A percentile compares a stretch with the other conserved stretches of the same genome.
Evolutionary conservation across 64 coral and sea anemone species (phyloP).

Genomic region (Pocillopora verrucosa): DNA sequence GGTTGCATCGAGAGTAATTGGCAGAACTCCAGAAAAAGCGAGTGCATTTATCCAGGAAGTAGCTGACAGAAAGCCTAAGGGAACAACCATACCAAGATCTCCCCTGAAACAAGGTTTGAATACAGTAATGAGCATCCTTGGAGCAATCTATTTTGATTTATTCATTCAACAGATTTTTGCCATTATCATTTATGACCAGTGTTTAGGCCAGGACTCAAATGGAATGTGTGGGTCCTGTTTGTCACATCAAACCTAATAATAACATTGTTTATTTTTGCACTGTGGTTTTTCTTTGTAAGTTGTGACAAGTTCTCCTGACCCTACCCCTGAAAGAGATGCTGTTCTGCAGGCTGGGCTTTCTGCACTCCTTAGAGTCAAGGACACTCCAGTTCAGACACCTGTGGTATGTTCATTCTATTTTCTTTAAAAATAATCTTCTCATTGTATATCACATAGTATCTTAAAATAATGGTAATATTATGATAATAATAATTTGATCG

Average conservation of each 20-base stretch:
- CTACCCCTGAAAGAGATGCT: constrained; percentile 90
- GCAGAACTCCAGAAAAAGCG: background rate
- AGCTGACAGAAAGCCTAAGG: constrained; percentile 17
- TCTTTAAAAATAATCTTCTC: no score
- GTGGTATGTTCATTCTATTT: constrained; percentile 10
- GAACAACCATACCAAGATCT: background rate
- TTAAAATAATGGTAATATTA: no score
- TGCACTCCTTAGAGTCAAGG: constrained; percentile 79
- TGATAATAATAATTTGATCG: no score
- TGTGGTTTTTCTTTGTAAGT: background rate
- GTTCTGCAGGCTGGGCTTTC: constrained; percentile 79
- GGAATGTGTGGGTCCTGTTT: background rate
- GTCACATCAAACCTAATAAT: background rate
- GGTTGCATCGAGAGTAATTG: background rate
- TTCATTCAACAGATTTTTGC: no score
- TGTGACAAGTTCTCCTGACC: constrained; percentile 57
- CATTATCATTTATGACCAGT: no score
- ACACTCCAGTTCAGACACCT: constrained; percentile 33
- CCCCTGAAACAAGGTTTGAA: constrained; percentile 26
- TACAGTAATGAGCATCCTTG: background rate
- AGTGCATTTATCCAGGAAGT: constrained; percentile 56
- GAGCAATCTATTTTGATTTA: background rate
- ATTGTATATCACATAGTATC: no score
- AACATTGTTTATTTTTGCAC: background rate
- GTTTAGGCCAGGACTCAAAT: background rate